These are phyloP conservation scores for Heteropelma amictum DNA, from an alignment of 2,888 invertebrate species.

Conservation along the genomic window DNA sequence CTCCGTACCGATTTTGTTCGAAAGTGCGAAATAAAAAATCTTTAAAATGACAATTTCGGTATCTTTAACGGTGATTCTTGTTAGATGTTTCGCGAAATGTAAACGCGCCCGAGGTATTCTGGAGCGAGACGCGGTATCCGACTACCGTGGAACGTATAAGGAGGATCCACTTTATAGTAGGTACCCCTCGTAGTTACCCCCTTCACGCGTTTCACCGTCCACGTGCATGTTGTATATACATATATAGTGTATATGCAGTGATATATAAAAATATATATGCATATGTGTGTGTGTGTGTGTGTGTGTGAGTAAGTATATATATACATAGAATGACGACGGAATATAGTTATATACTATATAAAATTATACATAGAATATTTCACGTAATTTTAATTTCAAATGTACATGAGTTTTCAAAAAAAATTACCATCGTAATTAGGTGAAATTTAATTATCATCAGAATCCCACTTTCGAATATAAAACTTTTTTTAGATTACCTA, in stretches of 20 bases:
- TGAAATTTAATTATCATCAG: too few relatives aligned
- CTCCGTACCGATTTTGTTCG: too few relatives aligned
- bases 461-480: too few relatives aligned
- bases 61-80: neutral
- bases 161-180: conserved; percentile 68
- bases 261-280: neutral
- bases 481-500: too few relatives aligned
- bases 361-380: neutral
- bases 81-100: neutral
- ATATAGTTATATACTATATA: neutral
- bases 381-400: too few relatives aligned
- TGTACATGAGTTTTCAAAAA: too few relatives aligned
- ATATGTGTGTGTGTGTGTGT: neutral
- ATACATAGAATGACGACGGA: neutral
- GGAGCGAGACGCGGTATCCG: conserved; percentile 64
- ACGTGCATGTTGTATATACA: neutral
- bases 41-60: neutral
- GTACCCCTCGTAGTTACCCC: conserved; percentile 30
- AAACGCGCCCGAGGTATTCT: conserved; percentile 58
- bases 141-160: conserved; percentile 65
- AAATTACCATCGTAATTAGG: too few relatives aligned
- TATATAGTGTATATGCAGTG: neutral
- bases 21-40: neutral
- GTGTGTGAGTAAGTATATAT: neutral
- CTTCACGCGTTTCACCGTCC: conserved; percentile 17